Percentiles rank a stretch among this genome's conserved stretches.
These are phyloP conservation scores for Dolichotis patagonum DNA, from an alignment of 2,113 vertebrate genomes.

Conservation along the genomic window DNA sequence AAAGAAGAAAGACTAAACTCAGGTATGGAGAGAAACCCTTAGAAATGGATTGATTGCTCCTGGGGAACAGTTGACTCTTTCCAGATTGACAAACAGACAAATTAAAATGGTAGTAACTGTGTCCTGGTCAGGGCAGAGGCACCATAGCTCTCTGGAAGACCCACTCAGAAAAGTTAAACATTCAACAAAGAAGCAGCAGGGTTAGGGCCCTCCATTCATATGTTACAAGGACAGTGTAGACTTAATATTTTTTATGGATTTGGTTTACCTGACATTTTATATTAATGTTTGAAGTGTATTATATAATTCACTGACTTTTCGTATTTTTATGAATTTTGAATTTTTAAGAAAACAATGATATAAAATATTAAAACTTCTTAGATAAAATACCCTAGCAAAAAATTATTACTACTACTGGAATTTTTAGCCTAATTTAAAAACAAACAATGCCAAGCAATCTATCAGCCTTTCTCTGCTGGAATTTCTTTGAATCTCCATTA, in stretches of 20 bases:
- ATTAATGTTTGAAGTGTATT: slow-evolving; percentile 35
- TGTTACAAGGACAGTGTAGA: background rate
- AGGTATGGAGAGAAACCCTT: background rate
- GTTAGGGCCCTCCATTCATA: background rate
- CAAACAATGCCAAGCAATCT: background rate
- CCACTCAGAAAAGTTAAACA: background rate
- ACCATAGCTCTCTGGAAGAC: background rate
- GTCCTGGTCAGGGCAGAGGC: background rate
- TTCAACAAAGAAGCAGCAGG: background rate
- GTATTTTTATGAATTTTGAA: slow-evolving; percentile 6
- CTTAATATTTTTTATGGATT: background rate
- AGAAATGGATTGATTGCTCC: background rate
- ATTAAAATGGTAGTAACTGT: background rate
- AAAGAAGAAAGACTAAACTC: background rate
- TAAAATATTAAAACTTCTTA: slow-evolving; percentile 26
- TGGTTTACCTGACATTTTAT: background rate
- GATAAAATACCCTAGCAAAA: background rate
- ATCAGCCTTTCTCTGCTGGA: background rate
- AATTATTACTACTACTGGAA: background rate
- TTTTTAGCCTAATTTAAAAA: slow-evolving; percentile 32
- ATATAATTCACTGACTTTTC: background rate
- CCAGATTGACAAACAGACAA: background rate
- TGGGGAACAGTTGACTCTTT: background rate
- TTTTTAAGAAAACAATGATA: background rate
- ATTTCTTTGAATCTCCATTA: background rate